Conservation (phyloP, 2,113 vertebrate species). For the Xenopus laevis region DNA sequence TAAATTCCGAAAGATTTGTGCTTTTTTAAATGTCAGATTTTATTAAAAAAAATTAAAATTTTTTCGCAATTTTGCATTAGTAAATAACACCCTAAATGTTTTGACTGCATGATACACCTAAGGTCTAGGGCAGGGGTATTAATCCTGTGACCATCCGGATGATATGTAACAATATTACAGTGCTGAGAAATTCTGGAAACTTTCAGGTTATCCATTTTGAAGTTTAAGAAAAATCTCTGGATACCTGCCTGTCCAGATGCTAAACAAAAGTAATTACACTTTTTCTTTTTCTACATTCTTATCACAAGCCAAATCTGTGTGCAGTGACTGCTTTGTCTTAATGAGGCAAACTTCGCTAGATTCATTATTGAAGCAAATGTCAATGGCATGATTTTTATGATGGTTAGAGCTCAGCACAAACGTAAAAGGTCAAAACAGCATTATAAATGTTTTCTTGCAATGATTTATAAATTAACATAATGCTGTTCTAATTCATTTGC, state of each 20-base stretch:
- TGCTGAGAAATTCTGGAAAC: too few relatives aligned
- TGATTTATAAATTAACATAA: not conserved
- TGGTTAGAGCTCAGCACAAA: not conserved
- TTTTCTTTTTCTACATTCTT: not conserved
- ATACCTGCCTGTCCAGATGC: not conserved
- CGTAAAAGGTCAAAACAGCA: not conserved
- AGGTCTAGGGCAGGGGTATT: too few relatives aligned
- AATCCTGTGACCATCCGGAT: too few relatives aligned
- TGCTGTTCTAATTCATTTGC: not conserved
- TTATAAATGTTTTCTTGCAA: not conserved
- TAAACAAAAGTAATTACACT: not conserved
- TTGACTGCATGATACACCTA: too few relatives aligned
- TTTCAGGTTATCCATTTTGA: too few relatives aligned
- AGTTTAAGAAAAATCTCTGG: not conserved
- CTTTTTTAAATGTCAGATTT: too few relatives aligned
- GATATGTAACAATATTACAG: too few relatives aligned
- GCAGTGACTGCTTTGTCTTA: not conserved
- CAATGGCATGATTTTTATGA: not conserved
- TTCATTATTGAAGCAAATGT: not conserved
- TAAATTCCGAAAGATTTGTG: too few relatives aligned
- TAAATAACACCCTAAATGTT: too few relatives aligned
- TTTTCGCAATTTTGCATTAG: too few relatives aligned
- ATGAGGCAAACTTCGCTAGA: not conserved
- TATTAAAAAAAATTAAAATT: too few relatives aligned
- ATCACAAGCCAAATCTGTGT: not conserved